Percentiles rank a stretch among this genome's conserved stretches.
Evolutionary conservation across 2,113 vertebrate species (phyloP).

Genomic region (Chionis minor): DNA sequence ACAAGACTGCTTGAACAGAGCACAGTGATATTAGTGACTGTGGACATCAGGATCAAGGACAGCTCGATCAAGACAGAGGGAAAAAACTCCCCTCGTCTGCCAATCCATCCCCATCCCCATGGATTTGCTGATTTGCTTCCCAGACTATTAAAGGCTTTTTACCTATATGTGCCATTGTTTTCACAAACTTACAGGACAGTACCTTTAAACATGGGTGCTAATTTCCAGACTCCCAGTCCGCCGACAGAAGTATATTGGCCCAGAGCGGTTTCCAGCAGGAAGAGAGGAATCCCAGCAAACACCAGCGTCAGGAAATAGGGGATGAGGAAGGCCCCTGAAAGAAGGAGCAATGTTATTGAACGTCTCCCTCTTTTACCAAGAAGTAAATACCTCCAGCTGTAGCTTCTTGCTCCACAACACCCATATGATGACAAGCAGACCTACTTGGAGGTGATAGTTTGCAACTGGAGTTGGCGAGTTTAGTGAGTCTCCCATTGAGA

Average conservation of each 20-base stretch:
- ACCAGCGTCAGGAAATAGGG: slow-evolving; percentile 89
- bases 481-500: background rate
- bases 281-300: slow-evolving; percentile 91
- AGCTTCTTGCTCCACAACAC: background rate
- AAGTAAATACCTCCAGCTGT: background rate
- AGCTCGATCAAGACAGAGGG: background rate
- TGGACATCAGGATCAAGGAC: background rate
- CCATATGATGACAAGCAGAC: background rate
- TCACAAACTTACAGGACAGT: background rate
- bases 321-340: slow-evolving; percentile 87
- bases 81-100: background rate
- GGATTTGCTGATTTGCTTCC: background rate
- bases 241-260: slow-evolving; percentile 89
- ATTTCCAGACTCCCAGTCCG: slow-evolving; percentile 88
- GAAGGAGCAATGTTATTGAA: background rate
- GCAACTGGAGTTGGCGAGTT: background rate
- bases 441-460: accelerated
- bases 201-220: slow-evolving; percentile 95
- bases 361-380: background rate
- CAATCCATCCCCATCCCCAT: background rate
- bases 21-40: background rate
- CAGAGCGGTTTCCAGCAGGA: slow-evolving; percentile 87
- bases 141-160: background rate
- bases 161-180: accelerated
- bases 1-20: background rate